Evolutionary conservation across 2,888 invertebrate species (phyloP).

Genomic region (Napeogenes inachia): DNA sequence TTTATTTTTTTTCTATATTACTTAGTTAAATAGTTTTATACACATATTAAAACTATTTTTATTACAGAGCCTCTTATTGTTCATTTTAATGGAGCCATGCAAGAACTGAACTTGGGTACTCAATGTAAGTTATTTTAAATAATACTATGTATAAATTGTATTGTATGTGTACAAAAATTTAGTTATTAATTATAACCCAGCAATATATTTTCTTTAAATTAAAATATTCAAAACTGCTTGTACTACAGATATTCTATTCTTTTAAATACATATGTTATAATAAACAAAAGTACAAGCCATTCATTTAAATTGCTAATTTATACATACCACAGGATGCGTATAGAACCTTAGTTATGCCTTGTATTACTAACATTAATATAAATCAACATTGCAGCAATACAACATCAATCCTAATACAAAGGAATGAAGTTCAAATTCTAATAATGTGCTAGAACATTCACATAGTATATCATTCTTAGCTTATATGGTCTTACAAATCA

Average conservation of each 20-base stretch:
- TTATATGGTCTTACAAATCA: constrained; percentile 34
- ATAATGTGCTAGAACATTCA: constrained; percentile 15
- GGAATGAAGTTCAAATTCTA: constrained; percentile 24
- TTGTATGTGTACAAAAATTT: no score
- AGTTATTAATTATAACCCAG: no score
- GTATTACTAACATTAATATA: constrained; percentile 32
- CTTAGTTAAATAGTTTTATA: background rate
- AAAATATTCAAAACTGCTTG: background rate
- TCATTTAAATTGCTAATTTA: constrained; percentile 61
- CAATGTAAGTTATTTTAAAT: constrained; percentile 49
- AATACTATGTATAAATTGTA: no score
- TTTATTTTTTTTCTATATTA: background rate
- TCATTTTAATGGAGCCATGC: constrained; percentile 62
- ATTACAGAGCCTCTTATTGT: constrained; percentile 60
- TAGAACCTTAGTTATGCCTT: constrained; percentile 35
- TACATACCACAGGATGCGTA: constrained; percentile 43
- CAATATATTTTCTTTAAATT: no score
- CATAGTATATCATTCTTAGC: constrained; percentile 29
- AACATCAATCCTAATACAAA: constrained; percentile 15
- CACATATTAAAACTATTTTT: constrained; percentile 17
- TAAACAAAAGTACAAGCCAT: constrained; percentile 29
- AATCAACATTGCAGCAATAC: constrained; percentile 13
- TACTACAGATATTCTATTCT: background rate
- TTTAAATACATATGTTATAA: constrained; percentile 13
- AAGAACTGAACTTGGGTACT: constrained; percentile 51